These are phyloP conservation scores for Drosophila ercepeae DNA, from an alignment of 1,140 invertebrate genomes.

Conservation along the genomic window DNA sequence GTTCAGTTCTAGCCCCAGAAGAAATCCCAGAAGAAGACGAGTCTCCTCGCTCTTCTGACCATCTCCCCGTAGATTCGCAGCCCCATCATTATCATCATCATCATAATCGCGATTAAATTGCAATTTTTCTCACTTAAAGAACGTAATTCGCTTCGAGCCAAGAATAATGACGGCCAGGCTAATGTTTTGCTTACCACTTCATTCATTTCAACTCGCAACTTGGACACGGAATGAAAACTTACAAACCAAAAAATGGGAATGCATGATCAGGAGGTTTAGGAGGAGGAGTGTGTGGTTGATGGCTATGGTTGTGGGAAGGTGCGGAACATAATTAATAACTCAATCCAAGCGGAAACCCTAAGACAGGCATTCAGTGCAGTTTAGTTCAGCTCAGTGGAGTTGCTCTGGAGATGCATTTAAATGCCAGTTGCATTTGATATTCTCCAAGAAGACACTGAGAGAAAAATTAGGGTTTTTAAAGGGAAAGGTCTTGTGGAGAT, in stretches of 20 bases:
- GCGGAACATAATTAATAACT: slow-evolving; percentile 79
- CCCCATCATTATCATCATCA: slow-evolving; percentile 46
- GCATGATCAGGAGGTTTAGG: slow-evolving; percentile 3
- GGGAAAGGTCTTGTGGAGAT: too few species aligned
- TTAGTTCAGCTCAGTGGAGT: slow-evolving; percentile 34
- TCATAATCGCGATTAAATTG: slow-evolving; percentile 71
- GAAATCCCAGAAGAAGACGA: background rate
- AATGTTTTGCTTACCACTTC: slow-evolving; percentile 61
- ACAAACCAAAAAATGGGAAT: slow-evolving; percentile 12
- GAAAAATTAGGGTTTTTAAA: too few species aligned
- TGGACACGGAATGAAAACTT: slow-evolving; percentile 44
- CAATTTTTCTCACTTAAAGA: slow-evolving; percentile 74
- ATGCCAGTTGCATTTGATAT: slow-evolving; percentile 13
- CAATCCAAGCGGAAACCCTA: slow-evolving; percentile 78
- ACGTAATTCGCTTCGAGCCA: slow-evolving; percentile 53
- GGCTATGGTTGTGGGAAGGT: slow-evolving; percentile 21
- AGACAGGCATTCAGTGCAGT: slow-evolving; percentile 49
- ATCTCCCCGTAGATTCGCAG: background rate
- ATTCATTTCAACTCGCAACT: slow-evolving; percentile 55
- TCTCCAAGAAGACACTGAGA: slow-evolving; percentile 2
- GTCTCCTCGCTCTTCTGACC: background rate
- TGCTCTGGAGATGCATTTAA: slow-evolving; percentile 21
- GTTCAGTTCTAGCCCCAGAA: background rate
- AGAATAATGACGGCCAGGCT: slow-evolving; percentile 50
- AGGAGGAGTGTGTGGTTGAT: background rate